Conservation (phyloP, 35 echinoderm and acorn worm genomes). For the Lytechinus pictus region DNA sequence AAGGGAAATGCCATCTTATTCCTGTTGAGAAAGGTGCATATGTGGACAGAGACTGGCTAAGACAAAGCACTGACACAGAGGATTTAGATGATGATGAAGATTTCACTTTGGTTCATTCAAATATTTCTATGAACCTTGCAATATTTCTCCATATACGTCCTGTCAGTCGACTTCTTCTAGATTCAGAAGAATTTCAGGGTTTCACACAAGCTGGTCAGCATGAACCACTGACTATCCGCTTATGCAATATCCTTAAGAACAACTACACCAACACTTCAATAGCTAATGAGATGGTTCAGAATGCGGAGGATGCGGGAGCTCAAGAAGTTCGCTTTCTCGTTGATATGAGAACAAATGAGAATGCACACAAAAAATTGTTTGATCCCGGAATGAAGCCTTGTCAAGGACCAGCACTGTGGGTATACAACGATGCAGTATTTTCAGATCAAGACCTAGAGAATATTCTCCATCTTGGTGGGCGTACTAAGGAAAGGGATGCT, state of each 20-base stretch:
- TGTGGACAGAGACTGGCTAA: conserved; percentile 44
- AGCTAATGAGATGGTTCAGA: conserved; percentile 76
- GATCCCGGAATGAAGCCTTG: conserved; percentile 71
- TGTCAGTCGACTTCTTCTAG: conserved; percentile 28
- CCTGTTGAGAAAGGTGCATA: conserved; percentile 41
- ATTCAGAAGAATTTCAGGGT: not conserved
- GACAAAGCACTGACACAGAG: not conserved
- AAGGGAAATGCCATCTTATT: conserved; percentile 18
- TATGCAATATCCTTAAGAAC: conserved; percentile 19
- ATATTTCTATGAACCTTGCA: conserved; percentile 31
- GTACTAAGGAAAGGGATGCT: conserved; percentile 63
- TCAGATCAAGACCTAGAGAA: conserved; percentile 75
- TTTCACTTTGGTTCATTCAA: conserved; percentile 49
- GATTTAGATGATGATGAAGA: conserved; percentile 37
- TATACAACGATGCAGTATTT: conserved; percentile 82
- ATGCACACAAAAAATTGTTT: conserved; percentile 35
- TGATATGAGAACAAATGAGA: conserved; percentile 61
- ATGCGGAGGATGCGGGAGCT: conserved; percentile 86
- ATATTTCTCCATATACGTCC: conserved; percentile 36
- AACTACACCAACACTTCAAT: not conserved
- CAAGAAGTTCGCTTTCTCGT: conserved; percentile 74
- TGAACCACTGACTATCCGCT: conserved; percentile 7
- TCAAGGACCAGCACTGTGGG: conserved; percentile 92
- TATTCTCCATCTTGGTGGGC: conserved; percentile 64
- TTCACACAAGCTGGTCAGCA: not conserved